These are phyloP conservation scores for Stigmatopora argus DNA, from an alignment of 2,113 vertebrate genomes.

Conservation along the genomic window DNA sequence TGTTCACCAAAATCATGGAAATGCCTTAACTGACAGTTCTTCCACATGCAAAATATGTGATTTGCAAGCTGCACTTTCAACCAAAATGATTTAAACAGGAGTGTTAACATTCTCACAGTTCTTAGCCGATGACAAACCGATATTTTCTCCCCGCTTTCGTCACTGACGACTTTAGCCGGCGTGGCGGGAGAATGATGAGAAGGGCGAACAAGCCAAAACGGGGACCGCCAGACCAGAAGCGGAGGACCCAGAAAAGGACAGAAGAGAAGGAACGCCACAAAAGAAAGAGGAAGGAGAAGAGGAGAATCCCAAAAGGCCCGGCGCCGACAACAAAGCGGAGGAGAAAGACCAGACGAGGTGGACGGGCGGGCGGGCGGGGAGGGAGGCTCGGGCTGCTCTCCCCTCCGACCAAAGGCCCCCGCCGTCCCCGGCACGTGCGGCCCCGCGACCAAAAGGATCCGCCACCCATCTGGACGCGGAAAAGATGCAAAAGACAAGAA, in stretches of 20 bases:
- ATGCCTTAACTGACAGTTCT: not conserved
- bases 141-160: no score
- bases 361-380: slow-evolving; percentile 41
- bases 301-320: not conserved
- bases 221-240: no score
- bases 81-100: not conserved
- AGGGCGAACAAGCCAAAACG: no score
- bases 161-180: no score
- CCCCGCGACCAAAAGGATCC: slow-evolving; percentile 49
- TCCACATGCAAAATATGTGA: not conserved
- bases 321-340: not conserved
- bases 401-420: no score
- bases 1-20: not conserved
- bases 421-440: slow-evolving; percentile 70
- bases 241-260: no score
- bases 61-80: not conserved
- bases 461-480: slow-evolving; percentile 64
- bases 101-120: no score
- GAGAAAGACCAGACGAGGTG: slow-evolving; percentile 19
- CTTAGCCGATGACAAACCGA: not conserved
- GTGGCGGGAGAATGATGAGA: not conserved
- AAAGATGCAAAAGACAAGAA: slow-evolving; percentile 1
- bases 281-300: not conserved
- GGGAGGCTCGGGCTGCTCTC: slow-evolving; percentile 53
- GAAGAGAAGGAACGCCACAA: not conserved